Conservation (phyloP, 1,140 invertebrate species). For the Delia radicum region DNA sequence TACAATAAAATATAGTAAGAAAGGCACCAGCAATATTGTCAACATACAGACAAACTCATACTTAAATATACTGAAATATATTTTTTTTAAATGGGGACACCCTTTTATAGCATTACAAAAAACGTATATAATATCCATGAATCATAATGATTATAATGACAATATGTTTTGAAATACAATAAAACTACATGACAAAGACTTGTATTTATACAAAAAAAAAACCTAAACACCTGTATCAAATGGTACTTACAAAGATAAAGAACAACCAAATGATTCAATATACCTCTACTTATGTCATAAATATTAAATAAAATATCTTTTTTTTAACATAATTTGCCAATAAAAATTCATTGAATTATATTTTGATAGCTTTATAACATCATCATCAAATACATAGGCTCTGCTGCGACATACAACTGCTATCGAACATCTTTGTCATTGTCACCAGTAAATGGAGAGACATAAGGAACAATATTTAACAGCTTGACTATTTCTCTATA, state of each 20-base stretch:
- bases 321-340: slow-evolving; percentile 28
- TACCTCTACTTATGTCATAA: not conserved
- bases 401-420: not conserved
- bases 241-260: not conserved
- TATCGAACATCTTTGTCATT: not conserved
- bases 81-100: too few species aligned
- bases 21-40: not conserved
- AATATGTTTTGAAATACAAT: slow-evolving; percentile 2
- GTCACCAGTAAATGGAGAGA: not conserved
- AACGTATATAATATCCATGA: not conserved
- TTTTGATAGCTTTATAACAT: slow-evolving; percentile 25
- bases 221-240: slow-evolving; percentile 3
- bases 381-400: not conserved
- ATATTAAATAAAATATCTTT: slow-evolving; percentile 5
- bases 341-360: slow-evolving; percentile 30
- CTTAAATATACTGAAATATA: too few species aligned
- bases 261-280: not conserved
- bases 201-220: not conserved
- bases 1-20: not conserved
- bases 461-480: not conserved
- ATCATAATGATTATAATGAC: not conserved
- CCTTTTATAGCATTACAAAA: not conserved
- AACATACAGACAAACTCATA: not conserved
- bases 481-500: not conserved
- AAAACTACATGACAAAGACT: not conserved